A percentile compares a stretch with the other conserved stretches of the same genome.
phyloP scores from a whole-genome alignment of 2,113 vertebrate genomes.

The Mirounga angustirostris region DNA sequence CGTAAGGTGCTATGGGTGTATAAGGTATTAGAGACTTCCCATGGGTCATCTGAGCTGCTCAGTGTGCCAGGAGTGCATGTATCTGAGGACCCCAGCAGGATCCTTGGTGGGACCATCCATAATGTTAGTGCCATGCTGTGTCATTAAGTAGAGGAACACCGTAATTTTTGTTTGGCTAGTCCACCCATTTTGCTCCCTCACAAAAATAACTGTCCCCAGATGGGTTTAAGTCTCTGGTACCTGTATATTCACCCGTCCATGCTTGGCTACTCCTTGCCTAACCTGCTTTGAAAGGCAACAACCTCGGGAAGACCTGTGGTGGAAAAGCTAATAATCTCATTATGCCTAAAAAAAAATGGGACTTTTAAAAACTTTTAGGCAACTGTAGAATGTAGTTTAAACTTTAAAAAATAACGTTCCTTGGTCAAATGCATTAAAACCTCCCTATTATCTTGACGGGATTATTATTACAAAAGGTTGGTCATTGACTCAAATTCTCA shows the following conservation, averaged over 20 bases:
- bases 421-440: not conserved
- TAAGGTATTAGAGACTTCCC: not conserved
- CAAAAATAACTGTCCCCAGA: not conserved
- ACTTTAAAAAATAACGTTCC: not conserved
- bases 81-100: not conserved
- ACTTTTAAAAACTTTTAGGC: not conserved
- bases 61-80: not conserved
- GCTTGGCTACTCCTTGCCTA: not conserved
- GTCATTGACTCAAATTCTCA: not conserved
- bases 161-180: not conserved
- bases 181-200: not conserved
- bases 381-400: not conserved
- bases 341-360: not conserved
- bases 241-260: not conserved
- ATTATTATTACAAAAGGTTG: not conserved
- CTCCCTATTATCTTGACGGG: not conserved
- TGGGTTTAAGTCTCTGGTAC: not conserved
- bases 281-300: not conserved
- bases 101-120: too few relatives aligned
- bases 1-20: not conserved
- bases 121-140: not conserved
- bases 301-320: not conserved
- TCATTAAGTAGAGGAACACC: not conserved
- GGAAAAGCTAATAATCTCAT: not conserved
- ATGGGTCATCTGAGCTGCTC: not conserved